Conservation (phyloP, 2,888 invertebrate genomes). For the Peribatodes rhomboidaria region DNA sequence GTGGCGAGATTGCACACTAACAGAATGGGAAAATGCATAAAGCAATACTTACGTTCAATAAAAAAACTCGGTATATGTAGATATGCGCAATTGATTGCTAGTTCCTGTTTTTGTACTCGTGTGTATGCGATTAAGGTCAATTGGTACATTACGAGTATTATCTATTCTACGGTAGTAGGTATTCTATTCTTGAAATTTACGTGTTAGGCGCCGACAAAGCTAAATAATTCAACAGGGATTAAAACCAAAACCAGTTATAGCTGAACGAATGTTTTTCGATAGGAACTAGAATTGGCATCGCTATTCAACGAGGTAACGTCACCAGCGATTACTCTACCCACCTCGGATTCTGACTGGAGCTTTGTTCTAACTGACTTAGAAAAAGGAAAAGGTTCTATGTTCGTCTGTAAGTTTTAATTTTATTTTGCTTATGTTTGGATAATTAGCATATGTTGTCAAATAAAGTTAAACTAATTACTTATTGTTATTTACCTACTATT, state of each 20-base stretch:
- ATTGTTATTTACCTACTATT: too few relatives aligned
- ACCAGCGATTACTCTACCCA: too few relatives aligned
- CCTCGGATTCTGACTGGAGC: too few relatives aligned
- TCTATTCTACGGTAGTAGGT: too few relatives aligned
- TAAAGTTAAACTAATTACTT: too few relatives aligned
- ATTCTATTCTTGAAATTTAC: slow-evolving; percentile 8
- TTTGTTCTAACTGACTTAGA: too few relatives aligned
- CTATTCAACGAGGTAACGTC: too few relatives aligned
- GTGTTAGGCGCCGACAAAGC: slow-evolving; percentile 17
- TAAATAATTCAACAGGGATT: slow-evolving; percentile 3
- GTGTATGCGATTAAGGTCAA: slow-evolving; percentile 18
- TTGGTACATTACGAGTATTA: slow-evolving; percentile 9
- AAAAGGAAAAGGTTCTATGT: too few relatives aligned
- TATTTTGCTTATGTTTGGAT: too few relatives aligned
- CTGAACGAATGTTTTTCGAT: slow-evolving; percentile 5
- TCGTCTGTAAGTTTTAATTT: too few relatives aligned
- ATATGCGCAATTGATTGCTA: slow-evolving; percentile 13
- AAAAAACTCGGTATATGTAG: slow-evolving; percentile 17
- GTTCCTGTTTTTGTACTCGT: slow-evolving; percentile 12
- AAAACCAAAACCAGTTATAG: slow-evolving; percentile 1
- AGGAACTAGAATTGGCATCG: not conserved
- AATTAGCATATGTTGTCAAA: too few relatives aligned
- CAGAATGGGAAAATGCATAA: slow-evolving; percentile 39
- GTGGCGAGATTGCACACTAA: slow-evolving; percentile 65
- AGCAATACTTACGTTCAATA: slow-evolving; percentile 21